phyloP scores from a whole-genome alignment of 2,888 invertebrate species.

The Prenolepis imparis region DNA sequence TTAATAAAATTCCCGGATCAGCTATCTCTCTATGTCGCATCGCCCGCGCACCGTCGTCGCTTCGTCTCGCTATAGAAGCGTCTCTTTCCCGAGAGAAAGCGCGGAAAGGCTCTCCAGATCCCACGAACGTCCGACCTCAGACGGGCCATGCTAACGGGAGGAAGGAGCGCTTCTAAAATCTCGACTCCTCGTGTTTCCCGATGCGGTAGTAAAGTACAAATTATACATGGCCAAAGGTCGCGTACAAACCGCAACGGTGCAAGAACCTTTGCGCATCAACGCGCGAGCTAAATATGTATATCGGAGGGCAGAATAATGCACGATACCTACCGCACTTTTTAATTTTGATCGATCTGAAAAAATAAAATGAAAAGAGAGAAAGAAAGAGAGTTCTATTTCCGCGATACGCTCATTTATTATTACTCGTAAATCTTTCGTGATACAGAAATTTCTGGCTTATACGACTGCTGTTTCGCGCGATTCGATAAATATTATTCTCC shows the following conservation, averaged over 20 bases:
- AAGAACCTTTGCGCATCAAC: background rate
- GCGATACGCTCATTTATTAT: constrained; percentile 40
- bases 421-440: constrained; percentile 11
- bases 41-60: constrained; percentile 20
- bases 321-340: constrained; percentile 12
- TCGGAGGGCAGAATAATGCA: background rate
- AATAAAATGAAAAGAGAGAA: background rate
- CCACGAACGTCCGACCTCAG: background rate
- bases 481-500: constrained; percentile 35
- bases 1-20: constrained; percentile 69
- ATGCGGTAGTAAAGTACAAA: constrained; percentile 20
- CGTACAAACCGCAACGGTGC: background rate
- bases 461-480: background rate
- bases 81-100: constrained; percentile 21
- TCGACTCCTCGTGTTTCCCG: background rate
- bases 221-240: constrained; percentile 6
- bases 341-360: constrained; percentile 6
- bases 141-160: constrained; percentile 8
- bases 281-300: background rate
- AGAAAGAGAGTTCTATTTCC: constrained; percentile 21
- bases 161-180: constrained; percentile 32
- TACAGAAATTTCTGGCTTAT: constrained; percentile 31
- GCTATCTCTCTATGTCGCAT: constrained; percentile 19
- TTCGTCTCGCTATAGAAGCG: constrained; percentile 6
- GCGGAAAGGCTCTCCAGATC: background rate